phyloP scores from a whole-genome alignment of 2,113 vertebrate species.

The Onychorhynchus coronatus region DNA sequence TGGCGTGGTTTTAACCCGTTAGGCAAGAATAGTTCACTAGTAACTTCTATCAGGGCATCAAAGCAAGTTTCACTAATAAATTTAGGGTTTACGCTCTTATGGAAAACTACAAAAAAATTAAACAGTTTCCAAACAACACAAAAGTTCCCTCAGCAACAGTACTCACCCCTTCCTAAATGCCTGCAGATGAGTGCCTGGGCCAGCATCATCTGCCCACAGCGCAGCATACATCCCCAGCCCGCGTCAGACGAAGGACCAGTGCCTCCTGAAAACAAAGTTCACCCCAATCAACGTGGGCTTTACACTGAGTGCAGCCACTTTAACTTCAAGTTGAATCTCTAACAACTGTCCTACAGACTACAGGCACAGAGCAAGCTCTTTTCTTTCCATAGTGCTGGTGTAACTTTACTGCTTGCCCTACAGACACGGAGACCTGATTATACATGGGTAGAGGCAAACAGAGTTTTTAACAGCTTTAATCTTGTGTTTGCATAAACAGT shows the following conservation, averaged over 20 bases:
- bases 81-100: neutral
- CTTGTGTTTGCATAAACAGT: neutral
- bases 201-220: conserved; percentile 98
- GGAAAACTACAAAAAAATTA: neutral
- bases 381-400: neutral
- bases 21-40: neutral
- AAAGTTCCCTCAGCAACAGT: neutral
- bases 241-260: conserved; percentile 94
- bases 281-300: neutral
- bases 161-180: conserved; percentile 91
- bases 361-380: neutral
- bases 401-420: neutral
- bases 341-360: rapidly evolving
- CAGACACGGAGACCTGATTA: neutral
- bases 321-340: neutral
- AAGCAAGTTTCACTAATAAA: neutral
- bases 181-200: conserved; percentile 91
- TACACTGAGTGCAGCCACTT: rapidly evolving
- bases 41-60: neutral
- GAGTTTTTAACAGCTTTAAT: neutral
- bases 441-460: neutral
- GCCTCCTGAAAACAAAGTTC: conserved; percentile 78
- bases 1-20: neutral
- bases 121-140: neutral
- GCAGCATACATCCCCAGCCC: conserved; percentile 98